Conservation (phyloP, 2,113 vertebrate genomes). For the Poecilia latipinna region DNA sequence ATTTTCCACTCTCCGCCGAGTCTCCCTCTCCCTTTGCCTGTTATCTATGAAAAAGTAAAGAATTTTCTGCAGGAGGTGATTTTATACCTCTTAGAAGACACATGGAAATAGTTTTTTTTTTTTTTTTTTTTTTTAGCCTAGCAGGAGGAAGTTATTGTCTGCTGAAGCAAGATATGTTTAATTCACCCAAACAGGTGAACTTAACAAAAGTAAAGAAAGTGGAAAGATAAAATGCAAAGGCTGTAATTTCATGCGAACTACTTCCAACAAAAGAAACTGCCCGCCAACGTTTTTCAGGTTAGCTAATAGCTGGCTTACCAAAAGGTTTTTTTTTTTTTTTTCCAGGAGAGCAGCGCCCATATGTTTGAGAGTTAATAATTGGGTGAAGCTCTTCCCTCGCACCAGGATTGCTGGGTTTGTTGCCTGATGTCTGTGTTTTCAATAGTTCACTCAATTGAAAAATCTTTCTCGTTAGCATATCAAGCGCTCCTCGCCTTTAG, state of each 20-base stretch:
- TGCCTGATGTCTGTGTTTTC: conserved; percentile 3
- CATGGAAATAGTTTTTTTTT: conserved; percentile 20
- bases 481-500: neutral
- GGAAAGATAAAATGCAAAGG: neutral
- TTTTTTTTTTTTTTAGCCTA: neutral
- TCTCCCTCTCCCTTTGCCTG: conserved; percentile 25
- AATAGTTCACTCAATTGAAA: neutral
- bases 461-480: conserved; percentile 1
- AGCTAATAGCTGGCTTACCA: conserved; percentile 4
- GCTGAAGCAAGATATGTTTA: conserved; percentile 14
- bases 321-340: neutral
- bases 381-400: neutral
- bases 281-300: neutral
- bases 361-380: conserved; percentile 6
- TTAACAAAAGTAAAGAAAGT: neutral
- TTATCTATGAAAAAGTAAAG: conserved; percentile 35
- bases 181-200: conserved; percentile 7
- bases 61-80: conserved; percentile 14
- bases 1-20: conserved; percentile 39
- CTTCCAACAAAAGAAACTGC: conserved; percentile 1
- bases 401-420: neutral
- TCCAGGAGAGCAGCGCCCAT: neutral
- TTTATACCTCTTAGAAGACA: conserved; percentile 40
- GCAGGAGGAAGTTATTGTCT: conserved; percentile 24
- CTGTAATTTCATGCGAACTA: neutral